phyloP scores from a whole-genome alignment of 2,797 vertebrate genomes.

The Petrocephalus sullivani region DNA sequence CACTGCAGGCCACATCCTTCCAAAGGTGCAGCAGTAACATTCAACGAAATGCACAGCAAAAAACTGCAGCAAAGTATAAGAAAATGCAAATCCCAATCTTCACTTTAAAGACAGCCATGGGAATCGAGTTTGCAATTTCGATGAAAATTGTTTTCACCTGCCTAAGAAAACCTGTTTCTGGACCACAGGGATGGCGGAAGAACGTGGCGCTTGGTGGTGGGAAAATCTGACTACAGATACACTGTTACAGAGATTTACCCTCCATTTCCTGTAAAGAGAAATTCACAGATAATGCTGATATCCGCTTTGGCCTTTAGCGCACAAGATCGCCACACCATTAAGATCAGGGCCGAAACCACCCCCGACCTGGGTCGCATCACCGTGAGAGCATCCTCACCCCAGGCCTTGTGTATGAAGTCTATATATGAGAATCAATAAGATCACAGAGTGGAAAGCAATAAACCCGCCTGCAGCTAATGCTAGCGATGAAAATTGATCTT shows the following conservation, averaged over 20 bases:
- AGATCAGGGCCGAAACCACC: no score
- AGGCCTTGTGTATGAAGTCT: constrained; percentile 55
- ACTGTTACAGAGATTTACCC: not conserved
- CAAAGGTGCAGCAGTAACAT: not conserved
- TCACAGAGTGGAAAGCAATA: constrained; percentile 48
- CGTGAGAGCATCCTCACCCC: not conserved
- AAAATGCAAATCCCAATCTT: not conserved
- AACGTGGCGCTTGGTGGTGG: not conserved
- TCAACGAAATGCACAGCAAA: constrained; percentile 1
- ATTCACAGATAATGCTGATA: not conserved
- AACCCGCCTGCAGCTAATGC: constrained; percentile 55
- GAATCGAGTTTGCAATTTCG: not conserved
- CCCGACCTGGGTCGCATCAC: constrained; percentile 43
- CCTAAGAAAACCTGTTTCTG: not conserved
- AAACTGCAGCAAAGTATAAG: not conserved
- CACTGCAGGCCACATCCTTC: not conserved
- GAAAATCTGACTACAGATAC: not conserved
- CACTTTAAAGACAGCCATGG: not conserved
- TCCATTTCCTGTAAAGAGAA: not conserved
- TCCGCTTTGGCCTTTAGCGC: not conserved
- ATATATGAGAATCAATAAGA: constrained; percentile 55
- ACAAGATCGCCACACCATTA: not conserved
- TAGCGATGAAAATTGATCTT: constrained; percentile 64
- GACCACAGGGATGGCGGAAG: not conserved
- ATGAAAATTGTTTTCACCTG: not conserved